phyloP scores from a whole-genome alignment of 2,113 vertebrate genomes.

The Sapajus apella region DNA sequence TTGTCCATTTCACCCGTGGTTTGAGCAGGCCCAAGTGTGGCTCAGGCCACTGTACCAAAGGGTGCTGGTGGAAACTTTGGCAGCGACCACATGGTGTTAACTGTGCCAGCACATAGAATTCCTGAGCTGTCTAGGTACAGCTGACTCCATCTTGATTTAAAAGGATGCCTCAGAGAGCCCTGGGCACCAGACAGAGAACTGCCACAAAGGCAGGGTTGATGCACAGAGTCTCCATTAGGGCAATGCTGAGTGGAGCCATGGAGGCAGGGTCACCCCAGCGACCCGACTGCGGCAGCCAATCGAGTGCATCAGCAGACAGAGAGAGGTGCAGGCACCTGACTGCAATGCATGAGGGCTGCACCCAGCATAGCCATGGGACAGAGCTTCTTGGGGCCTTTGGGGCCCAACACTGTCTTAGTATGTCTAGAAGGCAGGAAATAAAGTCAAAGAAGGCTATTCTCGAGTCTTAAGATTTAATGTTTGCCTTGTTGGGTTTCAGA shows the following conservation, averaged over 20 bases:
- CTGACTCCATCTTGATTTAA: background rate
- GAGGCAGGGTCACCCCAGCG: fast-evolving
- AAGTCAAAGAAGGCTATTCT: background rate
- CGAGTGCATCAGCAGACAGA: background rate
- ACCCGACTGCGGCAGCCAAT: background rate
- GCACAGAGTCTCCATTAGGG: too few relatives aligned
- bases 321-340: too few relatives aligned
- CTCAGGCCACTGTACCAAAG: too few relatives aligned
- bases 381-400: background rate
- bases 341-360: too few relatives aligned
- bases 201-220: background rate
- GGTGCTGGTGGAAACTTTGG: background rate
- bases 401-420: background rate
- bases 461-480: background rate
- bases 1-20: background rate
- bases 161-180: background rate
- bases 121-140: background rate
- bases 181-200: background rate
- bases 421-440: background rate
- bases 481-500: background rate
- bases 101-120: background rate
- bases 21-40: background rate
- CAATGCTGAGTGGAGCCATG: background rate
- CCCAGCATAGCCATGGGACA: too few relatives aligned
- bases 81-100: background rate